Percentiles rank a stretch among this genome's conserved stretches.
Evolutionary conservation across 2,888 invertebrate genomes (phyloP).

Genomic region (Eupithecia tripunctaria): DNA sequence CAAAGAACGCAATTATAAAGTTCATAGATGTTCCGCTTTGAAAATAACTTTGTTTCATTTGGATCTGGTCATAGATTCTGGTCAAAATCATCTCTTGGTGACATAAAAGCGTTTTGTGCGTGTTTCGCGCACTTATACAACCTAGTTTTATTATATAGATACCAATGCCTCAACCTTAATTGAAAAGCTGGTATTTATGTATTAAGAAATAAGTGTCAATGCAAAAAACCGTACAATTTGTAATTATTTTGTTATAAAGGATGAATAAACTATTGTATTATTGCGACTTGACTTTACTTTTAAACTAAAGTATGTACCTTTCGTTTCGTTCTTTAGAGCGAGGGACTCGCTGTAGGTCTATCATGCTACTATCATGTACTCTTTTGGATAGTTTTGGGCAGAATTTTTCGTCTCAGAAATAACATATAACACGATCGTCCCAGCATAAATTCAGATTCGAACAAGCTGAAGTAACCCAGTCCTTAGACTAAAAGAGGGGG

Average conservation of each 20-base stretch:
- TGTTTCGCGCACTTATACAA: too few species aligned
- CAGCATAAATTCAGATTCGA: not conserved
- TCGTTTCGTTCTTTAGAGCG: too few species aligned
- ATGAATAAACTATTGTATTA: slow-evolving; percentile 39
- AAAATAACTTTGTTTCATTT: not conserved
- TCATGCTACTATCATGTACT: too few species aligned
- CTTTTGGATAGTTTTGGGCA: too few species aligned
- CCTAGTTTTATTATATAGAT: not conserved
- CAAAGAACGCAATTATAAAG: not conserved
- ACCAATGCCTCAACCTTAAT: not conserved
- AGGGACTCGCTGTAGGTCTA: too few species aligned
- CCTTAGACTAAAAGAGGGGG: too few species aligned
- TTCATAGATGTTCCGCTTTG: not conserved
- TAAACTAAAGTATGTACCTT: not conserved
- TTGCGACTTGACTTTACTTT: not conserved
- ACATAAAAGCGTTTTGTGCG: not conserved
- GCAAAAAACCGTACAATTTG: slow-evolving; percentile 31
- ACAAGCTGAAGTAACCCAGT: too few species aligned
- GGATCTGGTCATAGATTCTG: not conserved
- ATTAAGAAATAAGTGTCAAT: slow-evolving; percentile 33
- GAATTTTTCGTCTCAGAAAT: too few species aligned
- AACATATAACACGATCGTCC: too few species aligned
- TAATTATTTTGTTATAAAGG: slow-evolving; percentile 55
- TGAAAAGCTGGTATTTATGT: slow-evolving; percentile 9
- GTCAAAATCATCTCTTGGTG: not conserved